A percentile compares a stretch with the other conserved stretches of the same genome.
Conservation (phyloP, 2,797 vertebrate species). For the Sebastes iracundus region DNA sequence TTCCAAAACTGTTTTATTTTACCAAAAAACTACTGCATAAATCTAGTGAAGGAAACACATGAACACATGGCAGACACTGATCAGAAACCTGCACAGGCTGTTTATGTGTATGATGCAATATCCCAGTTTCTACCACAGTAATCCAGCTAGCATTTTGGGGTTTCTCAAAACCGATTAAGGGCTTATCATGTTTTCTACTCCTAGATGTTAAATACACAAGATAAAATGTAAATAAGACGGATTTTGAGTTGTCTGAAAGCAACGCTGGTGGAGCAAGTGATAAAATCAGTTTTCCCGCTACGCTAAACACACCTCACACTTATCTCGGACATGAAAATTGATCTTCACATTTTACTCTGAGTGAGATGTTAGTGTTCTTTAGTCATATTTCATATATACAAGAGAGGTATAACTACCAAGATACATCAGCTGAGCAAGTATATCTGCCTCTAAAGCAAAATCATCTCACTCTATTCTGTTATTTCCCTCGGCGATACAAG, state of each 20-base stretch:
- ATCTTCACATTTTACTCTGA: neutral
- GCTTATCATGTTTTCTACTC: neutral
- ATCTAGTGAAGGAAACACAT: neutral
- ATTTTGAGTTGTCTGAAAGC: neutral
- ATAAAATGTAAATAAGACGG: neutral
- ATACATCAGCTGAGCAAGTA: constrained; percentile 3
- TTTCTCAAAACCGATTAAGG: neutral
- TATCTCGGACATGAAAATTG: neutral
- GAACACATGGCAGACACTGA: neutral
- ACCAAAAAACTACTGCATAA: neutral
- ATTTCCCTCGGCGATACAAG: constrained; percentile 39
- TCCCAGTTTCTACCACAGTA: neutral
- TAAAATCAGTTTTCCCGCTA: neutral
- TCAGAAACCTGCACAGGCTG: neutral
- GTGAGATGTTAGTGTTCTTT: neutral
- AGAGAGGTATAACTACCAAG: neutral
- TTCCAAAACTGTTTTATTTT: neutral
- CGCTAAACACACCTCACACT: neutral
- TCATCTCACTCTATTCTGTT: constrained; percentile 23
- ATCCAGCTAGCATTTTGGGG: neutral
- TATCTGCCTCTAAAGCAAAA: neutral
- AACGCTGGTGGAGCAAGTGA: neutral
- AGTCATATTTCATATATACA: constrained; percentile 5
- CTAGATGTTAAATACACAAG: neutral
- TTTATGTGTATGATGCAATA: neutral